Evolutionary conservation across 2,797 vertebrate genomes (phyloP).

Genomic region (Apodemus agrarius): DNA sequence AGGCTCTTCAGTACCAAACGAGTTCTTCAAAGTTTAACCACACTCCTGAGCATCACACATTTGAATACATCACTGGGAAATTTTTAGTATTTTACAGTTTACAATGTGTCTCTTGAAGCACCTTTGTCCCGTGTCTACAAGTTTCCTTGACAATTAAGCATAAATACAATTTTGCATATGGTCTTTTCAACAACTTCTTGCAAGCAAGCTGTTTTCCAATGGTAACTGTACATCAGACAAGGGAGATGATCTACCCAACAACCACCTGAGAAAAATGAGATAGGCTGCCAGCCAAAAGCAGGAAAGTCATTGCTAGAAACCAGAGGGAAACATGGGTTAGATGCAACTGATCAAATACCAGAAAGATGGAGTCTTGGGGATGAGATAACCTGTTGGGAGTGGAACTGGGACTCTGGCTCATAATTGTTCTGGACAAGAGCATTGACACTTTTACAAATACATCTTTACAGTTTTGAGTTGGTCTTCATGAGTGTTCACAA

Average conservation of each 20-base stretch:
- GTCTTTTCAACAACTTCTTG: background rate
- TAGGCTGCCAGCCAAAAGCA: background rate
- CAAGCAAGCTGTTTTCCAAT: background rate
- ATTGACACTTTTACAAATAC: background rate
- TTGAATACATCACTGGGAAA: background rate
- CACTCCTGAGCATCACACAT: background rate
- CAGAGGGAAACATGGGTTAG: background rate
- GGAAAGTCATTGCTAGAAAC: background rate
- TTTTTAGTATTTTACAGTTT: background rate
- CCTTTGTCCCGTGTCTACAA: background rate
- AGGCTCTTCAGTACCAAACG: background rate
- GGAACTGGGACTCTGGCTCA: background rate
- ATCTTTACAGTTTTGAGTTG: background rate
- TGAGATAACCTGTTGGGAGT: background rate
- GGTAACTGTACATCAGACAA: background rate
- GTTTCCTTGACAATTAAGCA: background rate
- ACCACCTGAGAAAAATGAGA: background rate
- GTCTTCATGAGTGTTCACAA: background rate
- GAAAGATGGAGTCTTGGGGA: background rate
- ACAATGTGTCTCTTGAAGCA: background rate
- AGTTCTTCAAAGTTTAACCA: background rate
- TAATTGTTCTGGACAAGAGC: background rate
- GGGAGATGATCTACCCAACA: background rate
- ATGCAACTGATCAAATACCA: background rate
- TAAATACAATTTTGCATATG: background rate